Conservation (phyloP, 2,113 vertebrate genomes). For the Coptodon bakossiorum region DNA sequence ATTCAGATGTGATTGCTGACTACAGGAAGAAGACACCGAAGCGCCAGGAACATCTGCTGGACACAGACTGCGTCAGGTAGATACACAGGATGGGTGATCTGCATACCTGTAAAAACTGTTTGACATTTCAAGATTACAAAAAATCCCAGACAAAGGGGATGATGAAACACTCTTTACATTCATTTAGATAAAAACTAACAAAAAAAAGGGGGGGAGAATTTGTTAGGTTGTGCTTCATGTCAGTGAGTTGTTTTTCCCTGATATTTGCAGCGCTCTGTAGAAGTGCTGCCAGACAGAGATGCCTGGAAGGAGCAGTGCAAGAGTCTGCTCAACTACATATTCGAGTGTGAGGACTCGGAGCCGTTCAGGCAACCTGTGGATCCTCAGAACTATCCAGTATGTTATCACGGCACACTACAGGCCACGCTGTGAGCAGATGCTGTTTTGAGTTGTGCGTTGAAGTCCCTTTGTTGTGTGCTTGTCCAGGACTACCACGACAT, state of each 20-base stretch:
- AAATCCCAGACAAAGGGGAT: neutral
- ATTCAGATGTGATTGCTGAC: neutral
- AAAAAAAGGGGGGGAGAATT: accelerated
- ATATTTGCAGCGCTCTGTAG: slow-evolving; percentile 40
- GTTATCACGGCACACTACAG: slow-evolving; percentile 16
- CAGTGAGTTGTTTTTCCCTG: neutral
- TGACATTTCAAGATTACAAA: neutral
- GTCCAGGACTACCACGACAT: slow-evolving; percentile 87
- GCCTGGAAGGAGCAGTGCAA: slow-evolving; percentile 92
- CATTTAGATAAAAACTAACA: neutral
- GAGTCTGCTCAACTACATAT: slow-evolving; percentile 84
- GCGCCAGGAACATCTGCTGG: slow-evolving; percentile 81
- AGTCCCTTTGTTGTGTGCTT: neutral
- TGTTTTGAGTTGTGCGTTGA: neutral
- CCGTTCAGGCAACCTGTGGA: slow-evolving; percentile 93
- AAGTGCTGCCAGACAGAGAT: slow-evolving; percentile 72
- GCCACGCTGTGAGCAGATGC: neutral
- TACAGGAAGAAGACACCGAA: slow-evolving; percentile 78
- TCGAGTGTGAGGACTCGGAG: slow-evolving; percentile 93
- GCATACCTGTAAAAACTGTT: neutral
- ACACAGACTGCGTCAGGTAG: slow-evolving; percentile 74
- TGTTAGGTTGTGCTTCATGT: accelerated
- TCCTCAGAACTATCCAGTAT: slow-evolving; percentile 86
- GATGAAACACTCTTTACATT: neutral
- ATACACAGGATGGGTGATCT: neutral